A percentile compares a stretch with the other conserved stretches of the same genome.
These are phyloP conservation scores for Bradysia coprophila DNA, from an alignment of 1,140 invertebrate species.

Conservation along the genomic window DNA sequence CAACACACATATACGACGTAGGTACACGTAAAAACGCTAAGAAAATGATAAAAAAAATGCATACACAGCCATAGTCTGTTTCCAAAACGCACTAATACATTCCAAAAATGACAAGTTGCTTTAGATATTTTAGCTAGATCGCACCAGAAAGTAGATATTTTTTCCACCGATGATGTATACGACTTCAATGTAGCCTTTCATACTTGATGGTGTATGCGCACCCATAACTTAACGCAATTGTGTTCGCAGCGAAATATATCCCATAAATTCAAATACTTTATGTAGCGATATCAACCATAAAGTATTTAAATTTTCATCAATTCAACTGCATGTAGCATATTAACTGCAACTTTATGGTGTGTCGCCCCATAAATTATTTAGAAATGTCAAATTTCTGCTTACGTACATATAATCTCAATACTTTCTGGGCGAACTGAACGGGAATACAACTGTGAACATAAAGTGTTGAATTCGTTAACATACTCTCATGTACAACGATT, in stretches of 20 bases:
- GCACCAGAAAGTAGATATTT: slow-evolving; percentile 2
- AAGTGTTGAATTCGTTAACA: slow-evolving; percentile 4
- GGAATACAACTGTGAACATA: slow-evolving; percentile 8
- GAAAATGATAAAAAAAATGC: background rate
- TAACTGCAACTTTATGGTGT: slow-evolving; percentile 12
- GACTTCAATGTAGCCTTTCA: slow-evolving; percentile 4
- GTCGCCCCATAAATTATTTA: slow-evolving; percentile 19
- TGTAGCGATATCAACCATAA: background rate
- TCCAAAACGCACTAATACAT: background rate
- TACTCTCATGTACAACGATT: background rate
- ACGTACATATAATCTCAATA: slow-evolving; percentile 7
- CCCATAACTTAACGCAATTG: slow-evolving; percentile 17
- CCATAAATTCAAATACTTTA: slow-evolving; percentile 10
- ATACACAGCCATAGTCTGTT: background rate
- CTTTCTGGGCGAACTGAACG: slow-evolving; percentile 8
- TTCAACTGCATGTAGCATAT: background rate
- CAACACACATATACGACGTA: too few relatives aligned
- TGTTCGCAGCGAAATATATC: slow-evolving; percentile 9
- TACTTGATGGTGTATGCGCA: slow-evolving; percentile 19
- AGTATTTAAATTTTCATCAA: background rate
- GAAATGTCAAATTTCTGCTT: slow-evolving; percentile 20
- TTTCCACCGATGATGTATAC: slow-evolving; percentile 1
- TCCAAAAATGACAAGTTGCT: slow-evolving; percentile 1
- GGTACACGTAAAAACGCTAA: too few relatives aligned
- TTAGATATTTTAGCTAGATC: slow-evolving; percentile 1